These are phyloP conservation scores for Macrosiphum euphorbiae DNA, from an alignment of 2,888 invertebrate species.

Conservation along the genomic window DNA sequence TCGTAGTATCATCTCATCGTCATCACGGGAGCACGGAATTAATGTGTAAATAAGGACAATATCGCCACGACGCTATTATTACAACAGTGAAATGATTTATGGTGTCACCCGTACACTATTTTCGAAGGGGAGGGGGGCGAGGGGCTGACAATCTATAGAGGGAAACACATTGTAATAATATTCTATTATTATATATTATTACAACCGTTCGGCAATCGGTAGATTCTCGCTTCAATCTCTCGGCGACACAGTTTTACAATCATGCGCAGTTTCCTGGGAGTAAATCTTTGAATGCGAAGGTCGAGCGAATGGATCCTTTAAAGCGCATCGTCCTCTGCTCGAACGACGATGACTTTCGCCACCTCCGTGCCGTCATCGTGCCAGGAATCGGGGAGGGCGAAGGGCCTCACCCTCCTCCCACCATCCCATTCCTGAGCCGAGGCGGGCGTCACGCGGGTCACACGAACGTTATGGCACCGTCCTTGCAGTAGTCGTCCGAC, in stretches of 20 bases:
- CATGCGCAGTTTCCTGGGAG: not conserved
- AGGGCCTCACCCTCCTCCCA: not conserved
- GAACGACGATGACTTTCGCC: not conserved
- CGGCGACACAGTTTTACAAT: not conserved
- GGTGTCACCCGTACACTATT: not conserved
- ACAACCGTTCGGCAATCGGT: not conserved
- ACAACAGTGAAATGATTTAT: not conserved
- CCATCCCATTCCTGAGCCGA: not conserved
- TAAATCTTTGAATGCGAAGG: not conserved
- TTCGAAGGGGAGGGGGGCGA: not conserved
- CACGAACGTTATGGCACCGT: slow-evolving; percentile 54
- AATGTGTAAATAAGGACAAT: not conserved
- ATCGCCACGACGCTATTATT: not conserved
- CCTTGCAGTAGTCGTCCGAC: slow-evolving; percentile 11
- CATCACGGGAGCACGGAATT: not conserved
- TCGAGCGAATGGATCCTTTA: not conserved
- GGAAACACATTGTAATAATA: not conserved
- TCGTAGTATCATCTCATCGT: not conserved
- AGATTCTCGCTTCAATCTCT: not conserved
- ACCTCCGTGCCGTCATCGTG: no score
- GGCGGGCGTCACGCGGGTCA: not conserved
- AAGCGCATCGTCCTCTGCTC: not conserved
- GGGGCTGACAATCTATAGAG: not conserved
- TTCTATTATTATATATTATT: not conserved
- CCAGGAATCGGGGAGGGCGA: not conserved